Base-by-base conservation (phyloP, 1,140 invertebrate species). In the Chironomus tepperi region DNA sequence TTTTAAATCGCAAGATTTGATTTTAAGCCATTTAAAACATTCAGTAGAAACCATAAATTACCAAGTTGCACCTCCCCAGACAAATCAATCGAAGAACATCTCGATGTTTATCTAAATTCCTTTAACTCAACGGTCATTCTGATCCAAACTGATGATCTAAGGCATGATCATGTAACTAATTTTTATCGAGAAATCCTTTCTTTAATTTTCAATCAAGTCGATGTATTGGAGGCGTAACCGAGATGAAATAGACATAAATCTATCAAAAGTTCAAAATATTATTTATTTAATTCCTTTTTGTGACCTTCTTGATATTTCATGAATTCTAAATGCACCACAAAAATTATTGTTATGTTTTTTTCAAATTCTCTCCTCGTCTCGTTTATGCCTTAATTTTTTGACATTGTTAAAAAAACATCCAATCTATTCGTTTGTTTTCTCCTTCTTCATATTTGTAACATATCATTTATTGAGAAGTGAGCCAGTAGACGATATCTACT, bases 41-140 rank as follows among this genome's bases (percentile, higher is more conserved):
- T n/a, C n/a, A n/a, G n/a, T n/a, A n/a, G n/a, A n/a, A n/a, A n/a
- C n/a, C n/a, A n/a, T n/a, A n/a, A n/a, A n/a, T n/a, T n/a, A n/a
- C n/a, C n/a, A n/a, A 34, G 24, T 34, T 5, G 24, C 24, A 34
- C 24, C 24, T 5, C 24, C 24, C 5, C 24, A 34, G 24, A 34
- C 24, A 34, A 34, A 34, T 34, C 24, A 34, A 34, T 34, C 24
- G 24, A 34, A 34, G 24, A 57, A 57, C n/a, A 57, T 57, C 15
- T 12, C n/a, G 47, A 57, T 57, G 47, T n/a, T 57, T 57, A 57
- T 57, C 47, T 57, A 15, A 57, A 57, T 57, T 57, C 47, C 47
- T 57, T 57, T 57, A 57, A 57, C 12, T 57, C 47, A 57, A 57
- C 47, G 47, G 47, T 57, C 47, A 57, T 57, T 57, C 12, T 57